A percentile compares a stretch with the other conserved stretches of the same genome.
Evolutionary conservation across 2,797 vertebrate genomes (phyloP).

Genomic region (Phaenicophaeus curvirostris): DNA sequence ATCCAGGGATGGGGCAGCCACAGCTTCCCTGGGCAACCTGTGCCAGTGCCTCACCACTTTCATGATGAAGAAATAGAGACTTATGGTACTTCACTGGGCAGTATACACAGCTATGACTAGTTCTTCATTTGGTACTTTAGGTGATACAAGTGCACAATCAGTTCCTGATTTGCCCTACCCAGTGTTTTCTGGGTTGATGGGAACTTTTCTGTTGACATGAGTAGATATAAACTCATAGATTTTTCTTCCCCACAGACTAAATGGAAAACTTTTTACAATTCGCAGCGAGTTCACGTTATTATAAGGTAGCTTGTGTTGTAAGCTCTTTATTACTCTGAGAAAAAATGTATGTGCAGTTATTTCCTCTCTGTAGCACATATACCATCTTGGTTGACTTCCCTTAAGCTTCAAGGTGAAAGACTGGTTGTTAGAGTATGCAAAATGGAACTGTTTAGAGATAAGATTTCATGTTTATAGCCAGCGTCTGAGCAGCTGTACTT

Average conservation of each 20-base stretch:
- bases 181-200: neutral
- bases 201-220: neutral
- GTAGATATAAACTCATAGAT: neutral
- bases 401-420: neutral
- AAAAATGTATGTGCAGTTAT: neutral
- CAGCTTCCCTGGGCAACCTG: too few relatives aligned
- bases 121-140: neutral
- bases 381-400: neutral
- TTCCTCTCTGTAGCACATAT: neutral
- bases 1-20: too few relatives aligned
- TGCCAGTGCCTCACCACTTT: too few relatives aligned
- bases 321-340: neutral
- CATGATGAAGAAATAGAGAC: neutral
- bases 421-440: neutral
- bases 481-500: neutral
- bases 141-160: neutral
- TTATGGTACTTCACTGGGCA: neutral
- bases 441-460: neutral
- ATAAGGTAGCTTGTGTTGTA: neutral
- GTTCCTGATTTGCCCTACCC: neutral
- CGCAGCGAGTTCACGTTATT: neutral
- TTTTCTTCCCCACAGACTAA: neutral
- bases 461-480: neutral
- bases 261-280: neutral
- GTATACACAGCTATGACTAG: neutral